A percentile compares a stretch with the other conserved stretches of the same genome.
Conservation (phyloP, 2,797 vertebrate species). For the Pangasius mekongensis region DNA sequence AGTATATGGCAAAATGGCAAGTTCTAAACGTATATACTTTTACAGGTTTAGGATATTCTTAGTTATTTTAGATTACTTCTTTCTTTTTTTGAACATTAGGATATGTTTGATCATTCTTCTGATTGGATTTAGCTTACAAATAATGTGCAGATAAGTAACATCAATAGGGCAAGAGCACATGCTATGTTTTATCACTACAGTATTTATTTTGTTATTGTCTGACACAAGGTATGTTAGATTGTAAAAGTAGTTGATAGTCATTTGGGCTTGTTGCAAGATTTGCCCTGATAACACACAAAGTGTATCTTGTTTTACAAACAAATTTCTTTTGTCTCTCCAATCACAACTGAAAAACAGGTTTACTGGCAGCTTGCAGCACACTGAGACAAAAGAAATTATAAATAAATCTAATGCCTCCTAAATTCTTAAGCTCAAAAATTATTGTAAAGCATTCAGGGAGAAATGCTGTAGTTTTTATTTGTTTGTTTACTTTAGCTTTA, state of each 20-base stretch:
- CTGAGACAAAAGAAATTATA: not conserved
- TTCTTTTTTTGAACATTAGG: not conserved
- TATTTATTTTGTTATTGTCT: not conserved
- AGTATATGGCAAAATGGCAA: not conserved
- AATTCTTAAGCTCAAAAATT: not conserved
- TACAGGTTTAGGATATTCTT: not conserved
- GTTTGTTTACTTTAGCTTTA: not conserved
- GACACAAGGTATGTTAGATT: not conserved
- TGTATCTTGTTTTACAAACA: not conserved
- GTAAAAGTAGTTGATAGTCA: not conserved
- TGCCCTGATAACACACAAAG: not conserved
- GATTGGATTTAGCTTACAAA: slow-evolving; percentile 10
- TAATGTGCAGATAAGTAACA: not conserved
- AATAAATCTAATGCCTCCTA: not conserved
- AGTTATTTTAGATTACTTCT: not conserved
- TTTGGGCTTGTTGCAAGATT: not conserved
- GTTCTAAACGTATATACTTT: not conserved
- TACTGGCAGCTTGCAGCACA: not conserved
- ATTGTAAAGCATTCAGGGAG: not conserved
- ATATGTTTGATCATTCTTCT: not conserved
- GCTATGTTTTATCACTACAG: too few relatives aligned
- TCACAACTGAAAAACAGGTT: not conserved
- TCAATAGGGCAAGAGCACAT: not conserved
- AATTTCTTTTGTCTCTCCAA: not conserved
- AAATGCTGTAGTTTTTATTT: not conserved